Evolutionary conservation across 53 echinoderm and acorn worm species (phyloP), one percentile per base, ranked within the genome.

Genomic region (Temnopleurus reevesii): DNA sequence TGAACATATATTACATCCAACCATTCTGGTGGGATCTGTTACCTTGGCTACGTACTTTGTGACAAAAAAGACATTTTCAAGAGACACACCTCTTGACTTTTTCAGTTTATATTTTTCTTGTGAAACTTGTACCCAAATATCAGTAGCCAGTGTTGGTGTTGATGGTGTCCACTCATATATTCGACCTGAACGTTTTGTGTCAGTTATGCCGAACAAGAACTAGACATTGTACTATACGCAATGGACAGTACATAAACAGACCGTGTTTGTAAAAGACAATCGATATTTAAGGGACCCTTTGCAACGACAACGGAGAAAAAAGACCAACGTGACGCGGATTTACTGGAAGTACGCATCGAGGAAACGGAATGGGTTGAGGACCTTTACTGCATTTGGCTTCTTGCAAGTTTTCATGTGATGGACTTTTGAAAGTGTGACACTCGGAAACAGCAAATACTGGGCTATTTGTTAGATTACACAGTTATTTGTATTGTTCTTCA

Each of bases 61-160:
- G 31, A 87, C 88, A 51, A 51, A 85, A 23, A 61, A 27, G 81
- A 81, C 66, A 66, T 53, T 87, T 61, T 25, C n/a, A 58, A 51
- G 61, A 60, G 86, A 60, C 60, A 57, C 86, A 43, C 85, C 60
- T 44, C 85, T 85, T 85, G 45, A 59, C 60, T 85, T 83, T 60
- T 85, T 26, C 36, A 34, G 25, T 85, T 61, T 85, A 59, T 60
- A n/a, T n/a, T n/a, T 60, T 85, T 66, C 71, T 47, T 87, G 88
- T 87, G 88, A 87, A 87, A 87, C 51, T 87, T 71, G 88, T 87
- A 59, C 88, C 86, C 86, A 61, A 60, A 85, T 66, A 59, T 61
- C 38, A 49, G 51, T 87, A 87, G 88, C 71, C 88, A 87, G 88
- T 51, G 88, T 87, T 71, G 71, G 31, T 87, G 88, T 87, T 66